phyloP scores from a whole-genome alignment of 2,888 invertebrate genomes.

The Uloborus plumipes region DNA sequence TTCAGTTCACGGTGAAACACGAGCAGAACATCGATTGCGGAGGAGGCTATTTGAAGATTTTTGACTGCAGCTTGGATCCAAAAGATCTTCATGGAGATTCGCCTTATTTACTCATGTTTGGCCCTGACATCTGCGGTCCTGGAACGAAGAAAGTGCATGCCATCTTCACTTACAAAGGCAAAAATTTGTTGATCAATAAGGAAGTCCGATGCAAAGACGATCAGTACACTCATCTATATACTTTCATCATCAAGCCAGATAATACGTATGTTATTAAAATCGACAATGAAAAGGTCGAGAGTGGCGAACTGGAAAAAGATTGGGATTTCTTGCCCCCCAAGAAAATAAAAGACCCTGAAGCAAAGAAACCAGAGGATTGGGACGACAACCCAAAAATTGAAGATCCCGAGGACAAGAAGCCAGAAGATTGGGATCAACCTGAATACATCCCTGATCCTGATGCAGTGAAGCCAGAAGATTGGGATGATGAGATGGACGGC shows the following conservation, averaged over 20 bases:
- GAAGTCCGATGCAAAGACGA: constrained; percentile 99
- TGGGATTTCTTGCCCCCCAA: constrained; percentile 98
- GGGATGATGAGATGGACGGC: constrained; percentile 99
- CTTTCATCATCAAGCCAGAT: constrained; percentile 93
- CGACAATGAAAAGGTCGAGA: constrained; percentile 94
- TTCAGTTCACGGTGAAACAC: constrained; percentile 98
- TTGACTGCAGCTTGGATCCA: constrained; percentile 89
- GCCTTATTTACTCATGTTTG: constrained; percentile 98
- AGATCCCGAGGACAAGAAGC: constrained; percentile 95
- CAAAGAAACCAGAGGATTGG: constrained; percentile 98
- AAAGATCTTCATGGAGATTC: constrained; percentile 97
- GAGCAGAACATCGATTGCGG: constrained; percentile 99
- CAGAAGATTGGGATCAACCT: constrained; percentile 98
- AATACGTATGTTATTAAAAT: constrained; percentile 97
- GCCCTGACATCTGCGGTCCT: constrained; percentile 99
- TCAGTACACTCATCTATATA: constrained; percentile 96
- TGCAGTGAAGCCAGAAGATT: constrained; percentile 97
- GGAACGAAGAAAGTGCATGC: constrained; percentile 99
- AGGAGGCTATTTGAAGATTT: constrained; percentile 90
- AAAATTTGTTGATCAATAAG: constrained; percentile 97
- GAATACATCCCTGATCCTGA: constrained; percentile 98
- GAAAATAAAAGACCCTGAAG: constrained; percentile 97
- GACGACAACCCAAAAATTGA: constrained; percentile 94
- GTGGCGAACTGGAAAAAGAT: constrained; percentile 93
- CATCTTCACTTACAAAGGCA: constrained; percentile 98